These are phyloP conservation scores for Ericerus pela DNA, from an alignment of 1,140 invertebrate species.

Conservation along the genomic window DNA sequence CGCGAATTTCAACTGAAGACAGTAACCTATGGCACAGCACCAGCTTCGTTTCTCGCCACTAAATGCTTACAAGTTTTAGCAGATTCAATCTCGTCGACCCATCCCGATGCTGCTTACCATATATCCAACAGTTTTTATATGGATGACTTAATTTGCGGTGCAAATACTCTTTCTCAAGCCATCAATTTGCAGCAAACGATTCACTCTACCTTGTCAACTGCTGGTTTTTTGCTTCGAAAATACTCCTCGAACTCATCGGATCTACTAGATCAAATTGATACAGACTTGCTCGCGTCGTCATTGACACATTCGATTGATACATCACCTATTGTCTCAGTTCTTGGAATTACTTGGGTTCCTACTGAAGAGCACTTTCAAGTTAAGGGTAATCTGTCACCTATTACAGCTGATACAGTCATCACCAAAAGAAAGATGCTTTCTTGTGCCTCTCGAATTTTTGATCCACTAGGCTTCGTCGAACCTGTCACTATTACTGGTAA, in stretches of 20 bases:
- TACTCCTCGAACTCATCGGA: not conserved
- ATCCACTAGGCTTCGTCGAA: not conserved
- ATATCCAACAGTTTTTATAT: not conserved
- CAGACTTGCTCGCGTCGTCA: not conserved
- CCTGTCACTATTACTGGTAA: constrained; percentile 1
- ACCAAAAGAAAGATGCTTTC: constrained; percentile 9
- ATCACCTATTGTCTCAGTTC: no score
- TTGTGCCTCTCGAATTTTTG: not conserved
- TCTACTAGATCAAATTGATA: not conserved
- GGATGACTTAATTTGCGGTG: constrained; percentile 3
- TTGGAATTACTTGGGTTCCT: no score
- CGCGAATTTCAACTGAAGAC: not conserved
- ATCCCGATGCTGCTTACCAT: not conserved
- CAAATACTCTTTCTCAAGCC: not conserved
- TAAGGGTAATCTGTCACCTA: no score
- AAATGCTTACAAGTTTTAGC: not conserved
- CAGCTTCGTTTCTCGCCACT: not conserved
- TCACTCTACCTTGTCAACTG: not conserved
- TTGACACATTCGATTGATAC: no score
- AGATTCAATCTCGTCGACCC: not conserved
- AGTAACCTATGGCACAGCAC: not conserved
- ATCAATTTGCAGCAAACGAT: not conserved
- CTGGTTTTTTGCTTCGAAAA: constrained; percentile 11
- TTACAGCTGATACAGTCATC: not conserved
- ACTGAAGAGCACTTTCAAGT: no score